Evolutionary conservation across 2,888 invertebrate species (phyloP).

Genomic region (Nebria brevicollis): DNA sequence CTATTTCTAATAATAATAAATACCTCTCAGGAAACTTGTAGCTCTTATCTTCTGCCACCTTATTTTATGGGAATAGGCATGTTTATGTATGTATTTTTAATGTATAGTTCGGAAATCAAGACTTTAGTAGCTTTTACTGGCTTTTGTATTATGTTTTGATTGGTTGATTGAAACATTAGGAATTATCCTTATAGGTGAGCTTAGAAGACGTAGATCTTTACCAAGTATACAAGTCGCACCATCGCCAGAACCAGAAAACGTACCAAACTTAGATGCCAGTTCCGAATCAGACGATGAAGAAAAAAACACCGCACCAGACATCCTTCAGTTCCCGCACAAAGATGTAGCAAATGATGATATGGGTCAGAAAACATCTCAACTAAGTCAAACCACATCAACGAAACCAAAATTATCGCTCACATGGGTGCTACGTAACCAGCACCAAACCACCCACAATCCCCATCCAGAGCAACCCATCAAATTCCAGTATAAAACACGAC

Average conservation of each 20-base stretch:
- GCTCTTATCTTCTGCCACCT: too few relatives aligned
- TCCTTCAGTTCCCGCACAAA: constrained; percentile 20
- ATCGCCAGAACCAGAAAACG: constrained; percentile 52
- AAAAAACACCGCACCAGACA: constrained; percentile 23
- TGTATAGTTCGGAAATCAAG: too few relatives aligned
- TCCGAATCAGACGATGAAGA: constrained; percentile 19
- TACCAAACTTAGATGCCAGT: not conserved
- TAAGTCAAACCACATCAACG: constrained; percentile 54
- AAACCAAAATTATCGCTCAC: constrained; percentile 78
- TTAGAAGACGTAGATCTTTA: constrained; percentile 58
- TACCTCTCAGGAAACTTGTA: too few relatives aligned
- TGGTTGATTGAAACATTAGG: not conserved
- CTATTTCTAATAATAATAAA: not conserved
- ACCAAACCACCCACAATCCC: constrained; percentile 54
- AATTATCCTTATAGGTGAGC: constrained; percentile 54
- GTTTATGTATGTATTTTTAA: too few relatives aligned
- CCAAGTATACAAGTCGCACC: constrained; percentile 53
- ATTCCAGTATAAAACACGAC: constrained; percentile 60
- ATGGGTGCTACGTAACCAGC: constrained; percentile 77
- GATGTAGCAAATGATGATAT: constrained; percentile 54
- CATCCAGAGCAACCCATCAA: constrained; percentile 62
- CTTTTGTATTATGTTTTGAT: not conserved
- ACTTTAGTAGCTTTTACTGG: too few relatives aligned
- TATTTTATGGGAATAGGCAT: too few relatives aligned
- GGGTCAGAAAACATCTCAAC: constrained; percentile 68